Evolutionary conservation across 2,797 vertebrate species (phyloP).

Genomic region (Philypnodon macrostomus): DNA sequence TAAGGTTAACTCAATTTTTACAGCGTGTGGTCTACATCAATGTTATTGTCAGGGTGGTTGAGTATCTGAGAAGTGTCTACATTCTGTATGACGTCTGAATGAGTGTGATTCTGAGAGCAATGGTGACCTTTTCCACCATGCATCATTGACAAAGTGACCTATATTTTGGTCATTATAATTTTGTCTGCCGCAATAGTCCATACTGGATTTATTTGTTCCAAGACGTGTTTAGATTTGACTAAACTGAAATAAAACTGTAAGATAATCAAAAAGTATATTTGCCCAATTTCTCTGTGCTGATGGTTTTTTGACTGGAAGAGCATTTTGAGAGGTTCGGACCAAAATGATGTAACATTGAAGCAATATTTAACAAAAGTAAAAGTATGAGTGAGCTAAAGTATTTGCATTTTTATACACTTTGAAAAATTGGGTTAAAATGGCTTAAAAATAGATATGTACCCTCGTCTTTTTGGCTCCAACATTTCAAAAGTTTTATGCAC

Average conservation of each 20-base stretch:
- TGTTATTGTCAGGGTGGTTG: too few relatives aligned
- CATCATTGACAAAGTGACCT: constrained; percentile 46
- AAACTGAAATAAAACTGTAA: constrained; percentile 49
- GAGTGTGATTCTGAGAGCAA: constrained; percentile 50
- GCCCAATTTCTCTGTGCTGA: constrained; percentile 16
- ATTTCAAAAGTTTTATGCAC: too few relatives aligned
- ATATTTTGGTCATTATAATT: constrained; percentile 36
- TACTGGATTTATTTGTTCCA: constrained; percentile 31
- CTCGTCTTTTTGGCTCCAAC: too few relatives aligned
- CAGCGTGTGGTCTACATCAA: too few relatives aligned
- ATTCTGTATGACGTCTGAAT: constrained; percentile 8
- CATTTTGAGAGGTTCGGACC: too few relatives aligned
- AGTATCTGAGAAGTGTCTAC: constrained; percentile 10
- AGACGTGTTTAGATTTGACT: constrained; percentile 32
- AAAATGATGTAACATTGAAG: too few relatives aligned
- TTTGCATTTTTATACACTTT: too few relatives aligned
- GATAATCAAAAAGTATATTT: constrained; percentile 47
- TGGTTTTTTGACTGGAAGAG: too few relatives aligned
- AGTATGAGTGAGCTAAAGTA: too few relatives aligned
- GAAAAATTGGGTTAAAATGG: too few relatives aligned
- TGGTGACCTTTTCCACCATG: constrained; percentile 37
- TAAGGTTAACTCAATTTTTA: too few relatives aligned
- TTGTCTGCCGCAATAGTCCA: constrained; percentile 29
- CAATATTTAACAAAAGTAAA: constrained; percentile 30
- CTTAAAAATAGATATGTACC: too few relatives aligned